Conservation (phyloP, 2,888 invertebrate genomes). For the Drosophila atripex region DNA sequence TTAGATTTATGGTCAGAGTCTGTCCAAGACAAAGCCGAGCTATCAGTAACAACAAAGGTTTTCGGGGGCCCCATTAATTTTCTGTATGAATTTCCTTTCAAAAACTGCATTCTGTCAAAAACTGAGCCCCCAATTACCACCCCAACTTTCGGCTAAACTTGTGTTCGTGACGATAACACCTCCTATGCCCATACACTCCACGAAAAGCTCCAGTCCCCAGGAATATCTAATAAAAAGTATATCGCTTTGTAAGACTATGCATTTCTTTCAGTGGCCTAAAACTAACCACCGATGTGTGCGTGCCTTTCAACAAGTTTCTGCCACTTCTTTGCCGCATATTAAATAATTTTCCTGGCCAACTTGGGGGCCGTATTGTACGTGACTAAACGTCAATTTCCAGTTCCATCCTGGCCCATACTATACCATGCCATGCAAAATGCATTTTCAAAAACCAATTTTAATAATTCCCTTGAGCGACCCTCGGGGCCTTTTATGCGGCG, state of each 20-base stretch:
- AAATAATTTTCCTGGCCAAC: constrained; percentile 66
- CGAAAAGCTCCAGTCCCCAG: neutral
- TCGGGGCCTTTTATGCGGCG: constrained; percentile 48
- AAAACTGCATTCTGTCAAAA: constrained; percentile 54
- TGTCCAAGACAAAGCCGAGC: constrained; percentile 38
- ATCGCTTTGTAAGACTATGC: neutral
- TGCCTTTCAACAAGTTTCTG: constrained; percentile 60
- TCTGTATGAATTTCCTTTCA: constrained; percentile 55
- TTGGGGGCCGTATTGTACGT: constrained; percentile 64
- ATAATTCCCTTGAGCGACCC: constrained; percentile 65
- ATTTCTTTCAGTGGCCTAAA: neutral
- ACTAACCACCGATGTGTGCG: constrained; percentile 20
- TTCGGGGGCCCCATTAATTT: constrained; percentile 51
- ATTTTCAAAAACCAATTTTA: constrained; percentile 66
- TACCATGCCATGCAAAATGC: constrained; percentile 54
- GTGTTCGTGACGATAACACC: constrained; percentile 39
- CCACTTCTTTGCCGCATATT: constrained; percentile 75
- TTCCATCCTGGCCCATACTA: neutral
- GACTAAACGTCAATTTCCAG: constrained; percentile 76
- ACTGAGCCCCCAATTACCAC: constrained; percentile 16
- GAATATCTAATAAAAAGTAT: neutral
- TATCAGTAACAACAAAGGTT: constrained; percentile 15
- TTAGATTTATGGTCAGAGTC: constrained; percentile 64
- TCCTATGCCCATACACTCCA: constrained; percentile 27
- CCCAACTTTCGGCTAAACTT: constrained; percentile 8